Base-by-base conservation (phyloP, 2,797 vertebrate genomes). In the Phrynocephalus guinanensis region DNA sequence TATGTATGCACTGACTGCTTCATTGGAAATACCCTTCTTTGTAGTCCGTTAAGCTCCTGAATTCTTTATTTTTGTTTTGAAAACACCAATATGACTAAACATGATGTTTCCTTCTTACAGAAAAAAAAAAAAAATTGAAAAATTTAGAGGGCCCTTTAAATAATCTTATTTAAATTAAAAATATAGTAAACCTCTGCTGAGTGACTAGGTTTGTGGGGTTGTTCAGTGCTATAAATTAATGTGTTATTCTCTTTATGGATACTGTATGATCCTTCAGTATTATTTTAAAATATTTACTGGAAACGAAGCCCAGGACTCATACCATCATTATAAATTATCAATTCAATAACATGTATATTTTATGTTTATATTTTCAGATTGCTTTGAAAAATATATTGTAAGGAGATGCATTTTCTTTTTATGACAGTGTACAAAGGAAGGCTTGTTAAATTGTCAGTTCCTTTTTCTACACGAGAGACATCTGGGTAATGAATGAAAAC, bases 1-100 rank as follows among this genome's bases (percentile, higher is more conserved):
- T 76, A 68, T 89, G 88, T 84, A 90, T 92, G 80, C 72, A 89
- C 83, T 85, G 88, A 89, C 83, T 85, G 88, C 83, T 91, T 91
- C 87, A 84, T 86, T 73, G 44, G 10, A 84, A 87, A 88, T 88
- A 70, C 82, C 89, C 75, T 90, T 79, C 38, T 44, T 73, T 92
- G 86, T 63, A 92, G 72, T 2, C 50, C 78, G 84, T 88, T 90
- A 77, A 73, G 87, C 90, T 71, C 86, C 76, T 87, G 84, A 90
- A 92, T 0, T 90, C 81, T 90, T 72, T 66, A 50, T 92, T 86
- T 82, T 79, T 11, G 20, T 63, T 63, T 63, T 63, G 16, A 16
- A 11, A 44, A 33, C 20, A n/a, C 22, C 16, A 48, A 20, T 22
- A 76, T 44, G 20, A 38, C 24, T 76, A 24, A 44, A n/a, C 18